Conservation (phyloP, 2,888 invertebrate genomes). For the Miltochrista miniata region DNA sequence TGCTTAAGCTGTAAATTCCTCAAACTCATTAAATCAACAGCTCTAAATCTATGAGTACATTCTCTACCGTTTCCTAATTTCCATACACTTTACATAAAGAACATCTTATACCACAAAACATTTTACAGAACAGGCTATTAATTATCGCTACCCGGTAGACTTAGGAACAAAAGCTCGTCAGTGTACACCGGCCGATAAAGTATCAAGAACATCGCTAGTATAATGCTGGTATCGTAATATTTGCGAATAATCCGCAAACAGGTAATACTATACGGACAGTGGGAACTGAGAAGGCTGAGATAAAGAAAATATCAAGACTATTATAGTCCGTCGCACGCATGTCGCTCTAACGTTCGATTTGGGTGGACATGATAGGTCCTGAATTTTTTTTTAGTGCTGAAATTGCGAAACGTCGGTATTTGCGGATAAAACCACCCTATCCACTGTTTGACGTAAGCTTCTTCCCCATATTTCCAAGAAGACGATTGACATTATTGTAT, state of each 20-base stretch:
- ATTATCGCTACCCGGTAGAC: conserved; percentile 10
- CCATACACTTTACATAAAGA: conserved; percentile 16
- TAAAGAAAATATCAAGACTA: conserved; percentile 83
- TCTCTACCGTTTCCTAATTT: conserved; percentile 11
- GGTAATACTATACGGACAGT: conserved; percentile 70
- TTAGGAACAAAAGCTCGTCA: neutral
- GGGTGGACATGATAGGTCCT: neutral
- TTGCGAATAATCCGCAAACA: conserved; percentile 77
- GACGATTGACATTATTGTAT: no score
- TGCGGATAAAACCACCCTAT: no score
- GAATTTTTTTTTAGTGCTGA: no score
- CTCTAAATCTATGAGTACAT: conserved; percentile 12
- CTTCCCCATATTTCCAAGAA: no score
- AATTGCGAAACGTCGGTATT: no score
- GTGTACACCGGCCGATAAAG: conserved; percentile 31
- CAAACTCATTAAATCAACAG: conserved; percentile 8
- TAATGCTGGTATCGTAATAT: conserved; percentile 58
- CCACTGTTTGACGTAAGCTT: no score
- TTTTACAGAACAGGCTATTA: conserved; percentile 14
- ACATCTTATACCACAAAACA: conserved; percentile 13
- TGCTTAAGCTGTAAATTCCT: neutral
- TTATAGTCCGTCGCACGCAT: conserved; percentile 78
- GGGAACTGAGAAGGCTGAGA: conserved; percentile 64
- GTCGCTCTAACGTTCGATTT: conserved; percentile 54
- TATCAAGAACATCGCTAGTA: conserved; percentile 43